phyloP scores from a whole-genome alignment of 2,113 vertebrate species.

The Piaya cayana region DNA sequence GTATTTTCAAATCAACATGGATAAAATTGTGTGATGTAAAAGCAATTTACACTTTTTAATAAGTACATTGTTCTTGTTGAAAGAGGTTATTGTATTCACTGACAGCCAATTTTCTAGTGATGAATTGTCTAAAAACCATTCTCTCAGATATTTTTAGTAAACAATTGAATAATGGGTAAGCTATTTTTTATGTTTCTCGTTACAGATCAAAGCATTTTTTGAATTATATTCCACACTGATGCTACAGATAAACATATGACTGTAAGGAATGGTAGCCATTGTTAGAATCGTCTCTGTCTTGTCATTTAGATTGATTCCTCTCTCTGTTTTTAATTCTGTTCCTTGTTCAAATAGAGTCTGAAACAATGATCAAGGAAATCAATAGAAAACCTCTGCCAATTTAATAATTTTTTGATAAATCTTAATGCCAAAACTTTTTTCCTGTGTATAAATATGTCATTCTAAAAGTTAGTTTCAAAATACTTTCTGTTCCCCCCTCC shows the following conservation, averaged over 20 bases:
- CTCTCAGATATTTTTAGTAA: slow-evolving; percentile 64
- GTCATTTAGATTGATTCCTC: neutral
- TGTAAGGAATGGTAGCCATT: neutral
- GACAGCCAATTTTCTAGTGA: slow-evolving; percentile 74
- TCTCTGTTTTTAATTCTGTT: neutral
- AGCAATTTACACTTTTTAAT: slow-evolving; percentile 78
- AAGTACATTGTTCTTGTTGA: slow-evolving; percentile 74
- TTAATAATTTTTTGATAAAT: neutral
- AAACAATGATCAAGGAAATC: neutral
- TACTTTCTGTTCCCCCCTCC: neutral
- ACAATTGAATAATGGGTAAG: slow-evolving; percentile 44
- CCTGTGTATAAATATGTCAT: accelerated
- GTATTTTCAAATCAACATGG: slow-evolving; percentile 58
- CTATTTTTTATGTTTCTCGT: slow-evolving; percentile 66
- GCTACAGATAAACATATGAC: slow-evolving; percentile 20
- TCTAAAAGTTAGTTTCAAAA: neutral
- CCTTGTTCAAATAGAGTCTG: neutral
- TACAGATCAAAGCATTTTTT: slow-evolving; percentile 53
- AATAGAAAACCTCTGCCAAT: neutral
- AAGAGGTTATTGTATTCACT: slow-evolving; percentile 68
- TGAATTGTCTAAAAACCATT: slow-evolving; percentile 69
- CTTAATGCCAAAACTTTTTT: neutral
- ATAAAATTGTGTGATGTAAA: slow-evolving; percentile 59
- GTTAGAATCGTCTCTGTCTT: neutral
- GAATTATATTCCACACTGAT: slow-evolving; percentile 45